Percentiles rank a stretch among this genome's conserved stretches.
These are phyloP conservation scores for Petrolisthes cinctipes DNA, from an alignment of 2,888 invertebrate genomes.

Conservation along the genomic window DNA sequence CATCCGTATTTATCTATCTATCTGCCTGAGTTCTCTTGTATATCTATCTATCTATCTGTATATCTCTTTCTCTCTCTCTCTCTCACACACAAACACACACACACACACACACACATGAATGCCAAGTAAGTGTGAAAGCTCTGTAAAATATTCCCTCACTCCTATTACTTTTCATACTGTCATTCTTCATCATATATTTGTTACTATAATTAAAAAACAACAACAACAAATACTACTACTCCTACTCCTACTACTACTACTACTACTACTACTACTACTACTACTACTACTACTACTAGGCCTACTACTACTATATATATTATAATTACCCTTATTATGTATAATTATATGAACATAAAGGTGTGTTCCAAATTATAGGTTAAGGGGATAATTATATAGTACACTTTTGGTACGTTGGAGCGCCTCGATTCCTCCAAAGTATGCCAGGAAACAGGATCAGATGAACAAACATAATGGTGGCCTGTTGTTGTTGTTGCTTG, in stretches of 20 bases:
- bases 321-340: not conserved
- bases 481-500: too few species aligned
- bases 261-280: not conserved
- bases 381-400: too few species aligned
- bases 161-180: not conserved
- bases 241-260: not conserved
- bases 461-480: too few species aligned
- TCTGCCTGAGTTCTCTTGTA: not conserved
- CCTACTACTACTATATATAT: not conserved
- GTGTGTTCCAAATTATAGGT: too few species aligned
- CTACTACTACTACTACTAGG: not conserved
- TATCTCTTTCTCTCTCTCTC: not conserved
- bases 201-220: not conserved
- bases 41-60: not conserved
- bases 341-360: not conserved
- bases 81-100: constrained; percentile 19
- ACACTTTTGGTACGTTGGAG: too few species aligned
- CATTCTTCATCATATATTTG: not conserved
- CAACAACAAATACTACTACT: not conserved
- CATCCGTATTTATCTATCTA: not conserved
- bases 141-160: not conserved
- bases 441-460: not conserved
- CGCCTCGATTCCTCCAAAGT: not conserved
- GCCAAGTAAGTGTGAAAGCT: too few species aligned
- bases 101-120: constrained; percentile 16